phyloP scores from a whole-genome alignment of 2,888 invertebrate species.

The Cenopis cana region DNA sequence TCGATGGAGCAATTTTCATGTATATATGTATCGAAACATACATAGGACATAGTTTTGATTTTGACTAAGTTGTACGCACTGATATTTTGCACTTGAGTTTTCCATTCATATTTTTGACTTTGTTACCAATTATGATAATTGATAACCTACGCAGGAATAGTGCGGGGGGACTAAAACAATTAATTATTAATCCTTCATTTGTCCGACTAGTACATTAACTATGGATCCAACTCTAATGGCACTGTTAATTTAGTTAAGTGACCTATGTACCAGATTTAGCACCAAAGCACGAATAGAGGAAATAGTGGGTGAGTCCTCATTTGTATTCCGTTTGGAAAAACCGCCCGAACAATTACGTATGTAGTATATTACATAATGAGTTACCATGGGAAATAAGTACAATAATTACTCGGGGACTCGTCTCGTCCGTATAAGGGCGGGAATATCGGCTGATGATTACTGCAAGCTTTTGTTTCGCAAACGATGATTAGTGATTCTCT shows the following conservation, averaged over 20 bases:
- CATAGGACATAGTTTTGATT: too few species aligned
- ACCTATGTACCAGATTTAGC: slow-evolving; percentile 14
- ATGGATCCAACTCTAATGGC: slow-evolving; percentile 10
- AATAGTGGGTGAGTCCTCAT: slow-evolving; percentile 45
- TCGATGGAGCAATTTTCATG: too few species aligned
- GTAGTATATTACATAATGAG: not conserved
- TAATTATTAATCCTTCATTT: slow-evolving; percentile 20
- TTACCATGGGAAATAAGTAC: not conserved
- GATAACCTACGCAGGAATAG: too few species aligned
- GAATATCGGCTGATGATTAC: not conserved
- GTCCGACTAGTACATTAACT: slow-evolving; percentile 6
- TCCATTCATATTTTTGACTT: too few species aligned
- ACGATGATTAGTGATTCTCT: not conserved
- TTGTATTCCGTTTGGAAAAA: slow-evolving; percentile 49
- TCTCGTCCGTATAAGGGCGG: not conserved
- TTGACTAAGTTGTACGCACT: too few species aligned
- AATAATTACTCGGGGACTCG: not conserved
- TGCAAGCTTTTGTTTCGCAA: not conserved
- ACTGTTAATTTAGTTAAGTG: slow-evolving; percentile 22
- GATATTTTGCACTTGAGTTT: too few species aligned
- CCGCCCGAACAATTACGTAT: slow-evolving; percentile 27
- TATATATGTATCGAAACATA: too few species aligned
- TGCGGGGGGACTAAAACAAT: too few species aligned
- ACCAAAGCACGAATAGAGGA: slow-evolving; percentile 24
- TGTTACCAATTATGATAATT: too few species aligned